These are phyloP conservation scores for Phengaris arion DNA, from an alignment of 2,888 invertebrate genomes.

Conservation along the genomic window DNA sequence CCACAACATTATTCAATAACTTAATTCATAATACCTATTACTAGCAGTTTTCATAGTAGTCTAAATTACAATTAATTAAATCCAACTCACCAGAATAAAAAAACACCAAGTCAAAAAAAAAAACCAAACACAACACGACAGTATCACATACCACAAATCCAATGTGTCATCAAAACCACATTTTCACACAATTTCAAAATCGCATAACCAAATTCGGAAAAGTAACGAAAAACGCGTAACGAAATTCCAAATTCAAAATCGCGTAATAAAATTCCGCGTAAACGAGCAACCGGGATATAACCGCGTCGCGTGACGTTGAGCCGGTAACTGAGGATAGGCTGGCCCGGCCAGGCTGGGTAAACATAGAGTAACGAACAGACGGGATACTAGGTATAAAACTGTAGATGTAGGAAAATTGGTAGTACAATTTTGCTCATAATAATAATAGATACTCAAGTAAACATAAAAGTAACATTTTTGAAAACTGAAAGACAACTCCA, in stretches of 20 bases:
- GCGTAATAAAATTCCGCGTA: slow-evolving; percentile 44
- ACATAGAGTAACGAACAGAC: slow-evolving; percentile 56
- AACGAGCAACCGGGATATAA: slow-evolving; percentile 34
- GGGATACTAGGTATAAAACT: background rate
- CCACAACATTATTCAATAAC: too few species aligned
- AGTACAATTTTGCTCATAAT: background rate
- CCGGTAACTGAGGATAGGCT: slow-evolving; percentile 69
- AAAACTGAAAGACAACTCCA: too few species aligned
- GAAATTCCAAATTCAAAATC: slow-evolving; percentile 49
- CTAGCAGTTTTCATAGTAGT: too few species aligned
- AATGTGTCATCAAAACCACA: slow-evolving; percentile 23
- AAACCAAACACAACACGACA: slow-evolving; percentile 34
- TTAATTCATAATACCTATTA: too few species aligned
- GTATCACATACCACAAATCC: slow-evolving; percentile 31
- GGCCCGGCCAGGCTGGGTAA: slow-evolving; percentile 67
- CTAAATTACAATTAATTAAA: too few species aligned
- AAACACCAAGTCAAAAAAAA: slow-evolving; percentile 24
- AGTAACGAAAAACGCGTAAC: slow-evolving; percentile 25
- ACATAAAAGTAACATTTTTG: too few species aligned
- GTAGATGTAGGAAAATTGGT: background rate
- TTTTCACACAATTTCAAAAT: slow-evolving; percentile 28
- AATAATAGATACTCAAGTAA: background rate
- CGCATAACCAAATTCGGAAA: slow-evolving; percentile 18
- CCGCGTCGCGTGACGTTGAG: slow-evolving; percentile 46
- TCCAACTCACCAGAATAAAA: background rate